Evolutionary conservation across 1,140 invertebrate genomes (phyloP).

Genomic region (Drosophila nebulosa): DNA sequence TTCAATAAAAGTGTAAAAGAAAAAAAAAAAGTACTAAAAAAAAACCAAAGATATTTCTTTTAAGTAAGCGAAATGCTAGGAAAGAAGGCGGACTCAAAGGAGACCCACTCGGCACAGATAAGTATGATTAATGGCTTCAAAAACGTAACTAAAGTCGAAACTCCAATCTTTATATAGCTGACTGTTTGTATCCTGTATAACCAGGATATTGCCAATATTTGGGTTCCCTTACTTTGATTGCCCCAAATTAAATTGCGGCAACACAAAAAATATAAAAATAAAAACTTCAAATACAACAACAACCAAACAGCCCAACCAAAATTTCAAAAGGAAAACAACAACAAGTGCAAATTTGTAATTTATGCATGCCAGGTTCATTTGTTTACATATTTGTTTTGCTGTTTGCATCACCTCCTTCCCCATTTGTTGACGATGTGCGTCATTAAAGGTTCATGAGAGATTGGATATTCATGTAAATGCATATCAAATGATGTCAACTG

Average conservation of each 20-base stretch:
- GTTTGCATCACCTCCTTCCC: constrained; percentile 18
- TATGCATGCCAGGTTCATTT: constrained; percentile 20
- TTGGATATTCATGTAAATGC: constrained; percentile 9
- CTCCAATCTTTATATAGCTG: too few relatives aligned
- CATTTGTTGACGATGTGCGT: constrained; percentile 35
- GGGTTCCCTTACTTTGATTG: too few relatives aligned
- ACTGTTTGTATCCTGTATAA: too few relatives aligned
- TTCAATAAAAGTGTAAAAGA: constrained; percentile 57
- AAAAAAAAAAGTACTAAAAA: constrained; percentile 3
- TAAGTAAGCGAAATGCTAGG: too few relatives aligned
- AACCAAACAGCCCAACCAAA: too few relatives aligned
- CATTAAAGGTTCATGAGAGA: constrained; percentile 32
- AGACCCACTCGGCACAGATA: too few relatives aligned
- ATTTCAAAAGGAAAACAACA: too few relatives aligned
- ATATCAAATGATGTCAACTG: constrained; percentile 42
- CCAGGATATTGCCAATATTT: too few relatives aligned
- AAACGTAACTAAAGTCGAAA: too few relatives aligned
- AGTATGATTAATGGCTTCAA: too few relatives aligned
- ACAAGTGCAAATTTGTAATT: constrained; percentile 30
- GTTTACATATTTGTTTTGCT: constrained; percentile 1
- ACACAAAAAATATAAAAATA: neutral
- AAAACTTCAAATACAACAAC: neutral
- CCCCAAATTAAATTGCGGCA: neutral
- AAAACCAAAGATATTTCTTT: neutral
- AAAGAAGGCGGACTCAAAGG: neutral